Percentiles rank a stretch among this genome's conserved stretches.
Conservation (phyloP, 2,113 vertebrate genomes). For the Rhizomys pruinosus region DNA sequence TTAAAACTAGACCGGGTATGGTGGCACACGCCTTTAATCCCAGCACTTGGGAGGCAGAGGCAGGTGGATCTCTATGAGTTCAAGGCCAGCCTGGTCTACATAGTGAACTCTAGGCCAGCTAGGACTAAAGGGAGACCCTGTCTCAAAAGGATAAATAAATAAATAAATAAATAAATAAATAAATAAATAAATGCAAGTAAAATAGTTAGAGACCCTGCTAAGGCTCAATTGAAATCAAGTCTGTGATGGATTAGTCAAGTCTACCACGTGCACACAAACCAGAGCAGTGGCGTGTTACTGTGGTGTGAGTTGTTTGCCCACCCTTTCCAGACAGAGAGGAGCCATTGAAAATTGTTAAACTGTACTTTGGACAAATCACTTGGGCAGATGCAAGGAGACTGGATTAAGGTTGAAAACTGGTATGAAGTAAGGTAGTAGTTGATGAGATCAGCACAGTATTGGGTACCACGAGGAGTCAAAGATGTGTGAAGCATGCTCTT, state of each 20-base stretch:
- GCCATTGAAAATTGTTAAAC: background rate
- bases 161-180: too few species aligned
- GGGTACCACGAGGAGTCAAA: background rate
- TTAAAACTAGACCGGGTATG: too few species aligned
- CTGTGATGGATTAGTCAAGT: constrained; percentile 42
- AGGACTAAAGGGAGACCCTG: too few species aligned
- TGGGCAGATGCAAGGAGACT: background rate
- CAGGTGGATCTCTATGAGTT: too few species aligned
- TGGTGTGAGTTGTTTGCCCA: background rate
- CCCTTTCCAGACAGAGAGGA: background rate
- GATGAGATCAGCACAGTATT: background rate
- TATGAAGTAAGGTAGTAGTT: background rate
- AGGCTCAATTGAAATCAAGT: background rate
- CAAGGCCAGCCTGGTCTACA: background rate
- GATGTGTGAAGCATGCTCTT: background rate
- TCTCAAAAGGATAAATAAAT: too few species aligned
- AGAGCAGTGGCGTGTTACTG: background rate
- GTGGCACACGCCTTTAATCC: too few species aligned
- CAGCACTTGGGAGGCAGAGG: too few species aligned
- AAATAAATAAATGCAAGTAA: too few species aligned
- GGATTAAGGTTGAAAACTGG: background rate
- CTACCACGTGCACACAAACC: background rate
- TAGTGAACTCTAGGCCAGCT: too few species aligned
- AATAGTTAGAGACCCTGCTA: background rate
- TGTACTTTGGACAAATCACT: constrained; percentile 20